Evolutionary conservation across 2,888 invertebrate species (phyloP).

Genomic region (Erebia epiphron): DNA sequence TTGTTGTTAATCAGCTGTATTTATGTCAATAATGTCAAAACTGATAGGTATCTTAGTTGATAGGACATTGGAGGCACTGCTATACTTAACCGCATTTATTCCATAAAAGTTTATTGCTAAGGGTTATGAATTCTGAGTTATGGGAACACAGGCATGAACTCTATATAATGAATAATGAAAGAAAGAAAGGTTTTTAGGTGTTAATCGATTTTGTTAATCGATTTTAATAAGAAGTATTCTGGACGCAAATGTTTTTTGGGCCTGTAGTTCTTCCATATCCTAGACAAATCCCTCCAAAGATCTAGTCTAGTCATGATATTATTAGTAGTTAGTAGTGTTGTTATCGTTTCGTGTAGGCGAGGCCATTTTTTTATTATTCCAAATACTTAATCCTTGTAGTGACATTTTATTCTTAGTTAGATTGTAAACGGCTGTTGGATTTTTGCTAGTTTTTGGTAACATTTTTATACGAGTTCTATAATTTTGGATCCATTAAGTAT

Average conservation of each 20-base stretch:
- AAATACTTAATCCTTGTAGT: conserved; percentile 60
- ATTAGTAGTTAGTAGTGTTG: conserved; percentile 52
- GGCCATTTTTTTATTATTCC: conserved; percentile 72
- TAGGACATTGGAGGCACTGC: no score
- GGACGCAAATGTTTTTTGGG: conserved; percentile 10
- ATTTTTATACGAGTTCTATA: conserved; percentile 11
- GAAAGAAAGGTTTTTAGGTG: no score
- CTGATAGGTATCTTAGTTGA: no score
- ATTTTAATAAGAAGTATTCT: neutral
- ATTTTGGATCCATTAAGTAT: neutral
- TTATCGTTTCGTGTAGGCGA: conserved; percentile 72
- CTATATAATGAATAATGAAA: no score
- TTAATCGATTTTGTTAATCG: no score
- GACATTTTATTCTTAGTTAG: conserved; percentile 62
- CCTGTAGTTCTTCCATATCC: conserved; percentile 63
- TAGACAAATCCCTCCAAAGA: conserved; percentile 76
- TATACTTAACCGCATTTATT: no score
- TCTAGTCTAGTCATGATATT: conserved; percentile 57
- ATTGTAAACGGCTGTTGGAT: conserved; percentile 49
- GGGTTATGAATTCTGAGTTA: no score
- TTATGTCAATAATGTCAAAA: no score
- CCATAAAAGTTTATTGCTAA: no score
- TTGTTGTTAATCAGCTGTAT: no score
- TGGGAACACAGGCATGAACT: no score
- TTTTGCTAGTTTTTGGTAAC: conserved; percentile 30